Evolutionary conservation across 1,140 invertebrate species (phyloP), one percentile per base, ranked within the genome.

Genomic region (Tetramorium simillimum): DNA sequence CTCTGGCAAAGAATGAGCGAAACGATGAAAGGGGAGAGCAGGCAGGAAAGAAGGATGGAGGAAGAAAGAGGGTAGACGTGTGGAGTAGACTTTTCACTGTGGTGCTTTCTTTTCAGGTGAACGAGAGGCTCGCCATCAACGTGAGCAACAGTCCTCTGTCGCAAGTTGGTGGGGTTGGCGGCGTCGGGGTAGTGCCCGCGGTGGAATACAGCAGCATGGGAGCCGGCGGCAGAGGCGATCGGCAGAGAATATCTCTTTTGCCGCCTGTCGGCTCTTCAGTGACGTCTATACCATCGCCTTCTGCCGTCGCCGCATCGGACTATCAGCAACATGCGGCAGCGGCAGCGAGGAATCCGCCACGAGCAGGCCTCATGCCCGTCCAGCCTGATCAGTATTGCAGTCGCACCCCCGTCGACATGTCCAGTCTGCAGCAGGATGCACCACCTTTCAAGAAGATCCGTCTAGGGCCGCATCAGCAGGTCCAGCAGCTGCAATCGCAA

Each of bases 391-490:
- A 93, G 78, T 95, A 95, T 86, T 93, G 92, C 81, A 94, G 88
- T 46, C 92, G 94, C 21, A 90, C 91, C 53, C 89, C 92, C 4
- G 69, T 95, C 7, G 95, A 95, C 24, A 93, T 95, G 86, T 92
- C 93, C 14, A 92, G 92, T 60, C 72, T 94, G 58, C 92, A 93
- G 75, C 94, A 91, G 63, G 90, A 95, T 7, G 92, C 95, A 82
- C 97, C 97, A 86, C 96, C 97, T 69, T 97, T 97, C 94, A 98
- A 98, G 93, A 98, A 98, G 93, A 97, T 98, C 87, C 96, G 97
- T 14, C 95, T 98, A 49, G 96, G 96, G 89, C 88, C 92, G 40
- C 88, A 89, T n/a, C 94, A 93, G 70, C 91, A 92, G 49, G 40
- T 73, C 3, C 80, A 81, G 16, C 93, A 92, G 63, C 43, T 90